phyloP scores from a whole-genome alignment of 2,888 invertebrate species.

The Galerucella calmariensis region DNA sequence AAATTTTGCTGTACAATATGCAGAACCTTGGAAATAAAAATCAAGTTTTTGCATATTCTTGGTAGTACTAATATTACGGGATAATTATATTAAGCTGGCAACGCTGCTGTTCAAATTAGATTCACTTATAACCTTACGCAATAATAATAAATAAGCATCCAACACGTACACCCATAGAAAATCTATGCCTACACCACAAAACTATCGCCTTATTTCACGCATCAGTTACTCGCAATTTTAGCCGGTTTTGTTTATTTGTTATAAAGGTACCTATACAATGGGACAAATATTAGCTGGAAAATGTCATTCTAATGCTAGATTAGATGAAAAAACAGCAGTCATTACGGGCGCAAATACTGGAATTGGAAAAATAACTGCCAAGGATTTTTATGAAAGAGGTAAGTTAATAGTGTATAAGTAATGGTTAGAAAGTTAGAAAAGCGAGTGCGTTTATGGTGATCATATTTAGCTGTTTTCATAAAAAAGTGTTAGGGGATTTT shows the following conservation, averaged over 20 bases:
- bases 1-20: too few species aligned
- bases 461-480: too few species aligned
- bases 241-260: background rate
- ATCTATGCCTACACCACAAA: too few species aligned
- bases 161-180: too few species aligned
- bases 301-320: slow-evolving; percentile 57
- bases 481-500: too few species aligned
- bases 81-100: background rate
- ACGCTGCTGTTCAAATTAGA: background rate
- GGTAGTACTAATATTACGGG: background rate
- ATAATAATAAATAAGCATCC: too few species aligned
- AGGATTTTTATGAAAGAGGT: slow-evolving; percentile 65
- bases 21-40: too few species aligned
- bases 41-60: too few species aligned
- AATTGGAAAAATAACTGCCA: slow-evolving; percentile 54
- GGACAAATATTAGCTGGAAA: slow-evolving; percentile 43
- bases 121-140: too few species aligned
- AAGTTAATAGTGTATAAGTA: slow-evolving; percentile 32
- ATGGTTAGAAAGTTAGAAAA: background rate
- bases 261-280: background rate
- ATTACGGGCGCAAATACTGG: slow-evolving; percentile 54
- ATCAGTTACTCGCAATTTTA: background rate
- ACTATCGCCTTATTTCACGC: background rate
- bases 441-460: too few species aligned
- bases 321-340: slow-evolving; percentile 64